These are phyloP conservation scores for Rattus norvegicus DNA, from an alignment of 2,113 vertebrate genomes.

Conservation along the genomic window DNA sequence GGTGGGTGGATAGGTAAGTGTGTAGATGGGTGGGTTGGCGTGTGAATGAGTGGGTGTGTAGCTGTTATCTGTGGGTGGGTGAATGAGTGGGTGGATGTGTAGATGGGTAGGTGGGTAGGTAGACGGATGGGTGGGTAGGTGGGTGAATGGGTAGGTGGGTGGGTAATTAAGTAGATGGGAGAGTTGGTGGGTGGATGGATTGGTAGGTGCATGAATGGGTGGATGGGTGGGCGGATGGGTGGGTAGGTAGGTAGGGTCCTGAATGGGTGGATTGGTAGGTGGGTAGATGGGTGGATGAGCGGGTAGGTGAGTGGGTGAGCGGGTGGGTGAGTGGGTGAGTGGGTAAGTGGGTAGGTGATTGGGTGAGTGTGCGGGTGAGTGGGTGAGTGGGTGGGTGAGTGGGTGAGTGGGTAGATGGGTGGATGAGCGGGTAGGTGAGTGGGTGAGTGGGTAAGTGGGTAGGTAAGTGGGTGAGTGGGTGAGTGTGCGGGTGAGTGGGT, in stretches of 20 bases:
- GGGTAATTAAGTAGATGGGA: accelerated
- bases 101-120: not conserved
- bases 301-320: accelerated
- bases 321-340: not conserved
- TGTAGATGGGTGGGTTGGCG: too few relatives aligned
- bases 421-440: not conserved
- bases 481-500: accelerated
- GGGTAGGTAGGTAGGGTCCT: not conserved
- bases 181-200: not conserved
- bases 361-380: too few relatives aligned
- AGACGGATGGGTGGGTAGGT: not conserved
- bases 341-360: not conserved
- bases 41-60: too few relatives aligned
- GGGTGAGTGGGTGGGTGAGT: too few relatives aligned
- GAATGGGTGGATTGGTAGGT: not conserved
- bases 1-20: too few relatives aligned
- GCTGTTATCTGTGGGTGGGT: too few relatives aligned
- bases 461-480: not conserved
- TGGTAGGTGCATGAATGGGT: not conserved
- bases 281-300: accelerated
- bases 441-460: not conserved
- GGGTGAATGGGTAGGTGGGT: not conserved
- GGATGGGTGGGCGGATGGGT: not conserved
- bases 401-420: too few relatives aligned
- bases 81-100: accelerated